Base-by-base conservation (phyloP, 1,140 invertebrate genomes). In the Adoxophyes honmai region DNA sequence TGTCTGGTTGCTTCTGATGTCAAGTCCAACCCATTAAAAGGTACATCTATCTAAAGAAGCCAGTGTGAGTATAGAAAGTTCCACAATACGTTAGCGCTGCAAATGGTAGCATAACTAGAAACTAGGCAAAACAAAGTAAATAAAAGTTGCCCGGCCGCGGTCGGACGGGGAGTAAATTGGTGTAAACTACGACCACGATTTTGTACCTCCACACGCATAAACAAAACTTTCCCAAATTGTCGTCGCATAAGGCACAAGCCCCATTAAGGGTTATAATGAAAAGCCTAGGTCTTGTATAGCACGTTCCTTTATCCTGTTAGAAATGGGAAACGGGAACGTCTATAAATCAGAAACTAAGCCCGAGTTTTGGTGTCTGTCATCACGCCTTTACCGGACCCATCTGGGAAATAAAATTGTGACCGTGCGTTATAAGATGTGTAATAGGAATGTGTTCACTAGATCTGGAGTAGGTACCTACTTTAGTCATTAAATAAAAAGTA, bases 111-210 rank as follows among this genome's bases (percentile, higher is more conserved):
- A 44, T 16, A 48, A 33, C 42, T 28, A 48, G 16, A 48, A 48
- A 48, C 42, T 48, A 48, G 42, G 42, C 42, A 48, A 48, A 48
- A 48, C 42, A 48, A 48, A 48, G 42, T 48, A 48, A 48, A 21
- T 48, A 48, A 48, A 48, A 48, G 42, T 33, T 48, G 21, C 11
- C 42, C 42, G 16, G 21, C 10, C 42, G 42, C 8, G n/a, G 18
- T 9, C 16, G 16, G 42, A 5, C 18, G 11, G 42, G 21, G 5
- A 33, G 21, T 28, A 48, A 48, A 48, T 48, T 48, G 18, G 18
- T 48, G 42, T 48, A 48, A 48, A 48, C 5, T 11, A 44, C 18
- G n/a, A 44, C 39, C n/a, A 48, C 21, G 18, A 18, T 48, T 16
- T 44, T 44, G 42, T 28, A 48, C 42, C 18, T 15, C n/a, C 9